Conservation (phyloP, 2,113 vertebrate genomes). For the Felis catus region F.catus_Fca126_mat1.0 CM031426.1:30398501-30399000, state of each 20-base stretch:
- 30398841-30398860: not conserved
- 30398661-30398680: not conserved
- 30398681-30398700: not conserved
- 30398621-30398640: not conserved
- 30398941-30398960: not conserved
- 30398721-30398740: constrained; percentile 16
- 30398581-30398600: not conserved
- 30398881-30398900: not conserved
- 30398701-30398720: not conserved
- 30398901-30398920: not conserved
- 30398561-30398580: not conserved
- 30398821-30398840: not conserved
- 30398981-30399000: not conserved
- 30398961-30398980: not conserved
- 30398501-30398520: not conserved
- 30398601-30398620: not conserved
- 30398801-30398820: not conserved
- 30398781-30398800: not conserved
- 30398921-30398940: not conserved
- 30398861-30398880: not conserved
- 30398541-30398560: not conserved
- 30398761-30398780: not conserved
- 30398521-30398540: not conserved
- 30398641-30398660: not conserved
- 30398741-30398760: not conserved